Evolutionary conservation across 2,113 vertebrate species (phyloP), one percentile per base, ranked within the genome.

Genomic region (Archilochus colubris): DNA sequence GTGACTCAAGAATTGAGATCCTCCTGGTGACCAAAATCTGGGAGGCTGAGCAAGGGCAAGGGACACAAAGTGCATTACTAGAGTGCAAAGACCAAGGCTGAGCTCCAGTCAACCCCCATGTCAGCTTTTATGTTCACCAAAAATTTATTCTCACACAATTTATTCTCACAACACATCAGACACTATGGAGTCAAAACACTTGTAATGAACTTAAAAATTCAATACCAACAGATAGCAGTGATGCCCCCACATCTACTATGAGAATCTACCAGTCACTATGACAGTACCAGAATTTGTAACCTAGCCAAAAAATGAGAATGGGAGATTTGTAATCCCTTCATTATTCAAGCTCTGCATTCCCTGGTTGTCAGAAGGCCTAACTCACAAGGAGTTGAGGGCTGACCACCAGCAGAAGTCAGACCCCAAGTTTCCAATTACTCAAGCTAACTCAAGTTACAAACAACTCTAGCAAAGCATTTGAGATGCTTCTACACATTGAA

Each of bases 371-470:
- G 57, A 95, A 72, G 23, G 83, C 23, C 8, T 64, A 86, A 2
- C 43, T 68, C 59, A 51, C 68, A 84, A 24, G 44, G 55, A 86
- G 55, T 28, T 77, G 20, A 64, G 0, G 0, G 38, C 75, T 72
- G 89, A 86, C 44, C 57, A 95, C 68, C 80, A 78, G 59, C 30
- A 93, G 44, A 90, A 90, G 82, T 64, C 82, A 95, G 36, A 88
- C 33, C 54, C 46, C 38, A 50, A 74, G 85, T 64, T 53, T 96
- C 82, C 48, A 74, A 31, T 95, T 94, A 89, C 85, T 88, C 68
- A 48, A 72, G 53, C 40, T 53, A 70, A 78, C 93, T 96, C 85
- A 94, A 83, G 64, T 96, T 95, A 95, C 95, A 94, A 90, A 93
- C 48, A 70, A 77, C 48, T 90, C 64, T 5, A 86, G 79, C 63